Evolutionary conservation across 1,140 invertebrate species (phyloP), one percentile per base, ranked within the genome.

Genomic region (Leptoteleia sp.): DNA sequence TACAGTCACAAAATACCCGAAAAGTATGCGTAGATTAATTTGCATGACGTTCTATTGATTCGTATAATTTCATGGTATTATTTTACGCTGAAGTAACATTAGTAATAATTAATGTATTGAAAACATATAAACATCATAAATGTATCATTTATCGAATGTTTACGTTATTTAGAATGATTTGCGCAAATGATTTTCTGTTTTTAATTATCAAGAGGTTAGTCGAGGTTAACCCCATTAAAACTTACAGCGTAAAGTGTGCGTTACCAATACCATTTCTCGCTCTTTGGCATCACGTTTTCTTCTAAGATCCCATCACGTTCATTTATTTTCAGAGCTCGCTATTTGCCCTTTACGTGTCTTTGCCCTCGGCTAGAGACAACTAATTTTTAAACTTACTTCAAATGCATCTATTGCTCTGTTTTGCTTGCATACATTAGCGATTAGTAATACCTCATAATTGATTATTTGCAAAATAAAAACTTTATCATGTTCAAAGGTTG

Each of bases 161-260:
- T 42, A 62, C 61, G 82, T 83, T 81, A 68, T 83, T 85, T 84
- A 87, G 75, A 33, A 57, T 61, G 76, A 84, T 82, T 83, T 76
- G 82, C 47, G 72, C 80, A 76, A 75, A 81, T 83, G 65, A 81
- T 83, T 83, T 82, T 83, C 79, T 61, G 79, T 79, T 84, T 85
- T 85, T 84, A 87, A 87, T 87, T 87, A 87, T 81, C 79, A 79
- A 29, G 64, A 25, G 83, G 81, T 84, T 81, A 82, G 80, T 48
- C 35, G 73, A 61, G 81, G 84, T 82, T 81, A 86, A 85, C 75
- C 76, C 84, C 83, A 87, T 87, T 85, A 68, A 86, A 81, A 45
- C 16, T 33, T 11, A 22, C 42, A 50, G 33, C 50, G 52, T 59
- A 42, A 57, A 35, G 33, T 50, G 68, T 45, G 61, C 82, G 68